Evolutionary conservation across 2,888 invertebrate species (phyloP).

Genomic region (Rosalia funebris): DNA sequence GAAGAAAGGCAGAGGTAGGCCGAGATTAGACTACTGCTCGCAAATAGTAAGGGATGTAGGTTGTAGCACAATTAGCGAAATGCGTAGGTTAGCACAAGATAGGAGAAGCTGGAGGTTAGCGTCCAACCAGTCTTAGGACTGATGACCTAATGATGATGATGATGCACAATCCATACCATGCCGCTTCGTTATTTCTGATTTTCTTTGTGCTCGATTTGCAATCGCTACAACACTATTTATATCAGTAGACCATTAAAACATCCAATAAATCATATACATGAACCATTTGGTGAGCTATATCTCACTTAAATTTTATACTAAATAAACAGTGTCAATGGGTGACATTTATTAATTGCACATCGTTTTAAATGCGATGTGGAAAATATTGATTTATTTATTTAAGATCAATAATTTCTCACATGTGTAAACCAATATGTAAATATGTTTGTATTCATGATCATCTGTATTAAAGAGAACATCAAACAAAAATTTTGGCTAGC

Average conservation of each 20-base stretch:
- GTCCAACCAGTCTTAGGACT: too few species aligned
- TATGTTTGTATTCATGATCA: too few species aligned
- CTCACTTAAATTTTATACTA: constrained; percentile 1
- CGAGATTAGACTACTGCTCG: too few species aligned
- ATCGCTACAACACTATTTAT: neutral
- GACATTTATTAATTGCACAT: neutral
- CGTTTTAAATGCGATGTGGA: neutral
- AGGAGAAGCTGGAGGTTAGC: too few species aligned
- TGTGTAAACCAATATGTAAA: too few species aligned
- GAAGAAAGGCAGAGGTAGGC: too few species aligned
- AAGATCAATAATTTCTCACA: neutral
- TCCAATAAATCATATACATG: constrained; percentile 1
- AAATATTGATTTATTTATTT: neutral
- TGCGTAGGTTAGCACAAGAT: too few species aligned
- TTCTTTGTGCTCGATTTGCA: neutral
- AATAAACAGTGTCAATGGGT: neutral
- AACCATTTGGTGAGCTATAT: constrained; percentile 9
- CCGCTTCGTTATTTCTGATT: neutral
- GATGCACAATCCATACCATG: neutral
- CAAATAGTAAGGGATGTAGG: too few species aligned
- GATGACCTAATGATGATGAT: too few species aligned
- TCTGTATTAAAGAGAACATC: too few species aligned
- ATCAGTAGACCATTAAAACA: constrained; percentile 1
- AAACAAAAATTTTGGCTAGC: too few species aligned
- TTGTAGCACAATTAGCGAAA: too few species aligned